Conservation (phyloP, 2,888 invertebrate genomes). For the Listrodromus nycthemerus region DNA sequence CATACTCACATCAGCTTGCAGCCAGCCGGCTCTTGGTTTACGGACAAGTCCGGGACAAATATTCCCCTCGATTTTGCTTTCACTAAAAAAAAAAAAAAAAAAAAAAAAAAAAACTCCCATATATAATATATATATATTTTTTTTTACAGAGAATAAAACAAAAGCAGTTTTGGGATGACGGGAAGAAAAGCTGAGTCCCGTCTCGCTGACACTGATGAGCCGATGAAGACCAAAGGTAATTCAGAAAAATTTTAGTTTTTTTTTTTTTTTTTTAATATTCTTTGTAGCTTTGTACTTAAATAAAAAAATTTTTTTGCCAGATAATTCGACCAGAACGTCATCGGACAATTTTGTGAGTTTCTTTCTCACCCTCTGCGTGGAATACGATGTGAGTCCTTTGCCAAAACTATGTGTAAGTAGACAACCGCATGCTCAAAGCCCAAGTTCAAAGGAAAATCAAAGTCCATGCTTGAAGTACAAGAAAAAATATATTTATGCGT, state of each 20-base stretch:
- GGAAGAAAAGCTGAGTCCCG: slow-evolving; percentile 41
- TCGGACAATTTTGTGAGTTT: slow-evolving; percentile 51
- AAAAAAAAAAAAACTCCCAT: background rate
- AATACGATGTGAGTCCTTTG: slow-evolving; percentile 59
- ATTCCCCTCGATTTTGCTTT: slow-evolving; percentile 2
- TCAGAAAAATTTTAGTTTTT: background rate
- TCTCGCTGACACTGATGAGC: background rate
- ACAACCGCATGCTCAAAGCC: background rate
- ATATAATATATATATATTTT: background rate
- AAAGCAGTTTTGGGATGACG: slow-evolving; percentile 32
- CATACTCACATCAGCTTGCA: background rate
- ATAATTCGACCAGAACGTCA: slow-evolving; percentile 4
- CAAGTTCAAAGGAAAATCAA: background rate
- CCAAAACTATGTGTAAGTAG: slow-evolving; percentile 52
- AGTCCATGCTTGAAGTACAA: background rate
- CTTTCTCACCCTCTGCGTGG: slow-evolving; percentile 58
- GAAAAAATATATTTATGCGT: no score
- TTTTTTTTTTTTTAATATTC: background rate
- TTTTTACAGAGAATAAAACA: slow-evolving; percentile 21
- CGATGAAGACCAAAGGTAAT: slow-evolving; percentile 3
- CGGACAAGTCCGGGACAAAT: background rate
- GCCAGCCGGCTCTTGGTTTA: background rate
- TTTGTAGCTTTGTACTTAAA: background rate
- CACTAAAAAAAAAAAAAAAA: background rate
- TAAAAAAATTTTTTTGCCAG: background rate